Evolutionary conservation across 1,140 invertebrate species (phyloP).

Genomic region (Lordiphosa collinella): DNA sequence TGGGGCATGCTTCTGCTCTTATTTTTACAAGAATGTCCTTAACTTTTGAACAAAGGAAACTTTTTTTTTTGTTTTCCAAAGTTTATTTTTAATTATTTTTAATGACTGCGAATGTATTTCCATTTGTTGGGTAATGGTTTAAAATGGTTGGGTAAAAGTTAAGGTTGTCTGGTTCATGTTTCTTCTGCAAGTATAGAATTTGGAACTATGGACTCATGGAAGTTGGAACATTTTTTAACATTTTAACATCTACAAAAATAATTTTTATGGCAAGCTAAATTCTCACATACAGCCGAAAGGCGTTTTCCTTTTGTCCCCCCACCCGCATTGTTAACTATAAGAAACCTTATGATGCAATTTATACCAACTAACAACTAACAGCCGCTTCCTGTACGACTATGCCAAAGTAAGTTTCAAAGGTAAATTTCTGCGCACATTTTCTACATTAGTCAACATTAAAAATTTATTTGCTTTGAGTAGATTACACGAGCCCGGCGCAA

Average conservation of each 20-base stretch:
- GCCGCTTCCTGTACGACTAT: slow-evolving; percentile 15
- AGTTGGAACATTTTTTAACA: too few relatives aligned
- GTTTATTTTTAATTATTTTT: slow-evolving; percentile 64
- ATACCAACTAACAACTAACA: slow-evolving; percentile 14
- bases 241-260: too few relatives aligned
- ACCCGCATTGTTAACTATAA: slow-evolving; percentile 45
- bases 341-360: slow-evolving; percentile 35
- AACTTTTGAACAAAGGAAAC: slow-evolving; percentile 23
- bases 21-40: slow-evolving; percentile 15
- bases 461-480: slow-evolving; percentile 76
- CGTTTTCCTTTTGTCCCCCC: slow-evolving; percentile 9
- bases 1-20: too few relatives aligned
- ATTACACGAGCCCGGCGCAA: slow-evolving; percentile 54
- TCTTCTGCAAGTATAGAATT: too few relatives aligned
- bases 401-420: slow-evolving; percentile 37
- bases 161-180: too few relatives aligned
- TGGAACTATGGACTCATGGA: too few relatives aligned
- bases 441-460: slow-evolving; percentile 75
- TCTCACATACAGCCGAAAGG: too few relatives aligned
- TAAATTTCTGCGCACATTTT: slow-evolving; percentile 71
- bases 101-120: slow-evolving; percentile 48
- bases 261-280: too few relatives aligned
- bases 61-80: slow-evolving; percentile 8
- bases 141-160: too few relatives aligned
- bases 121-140: slow-evolving; percentile 31